Conservation (phyloP, 2,113 vertebrate species). For the Cacatua alba region DNA sequence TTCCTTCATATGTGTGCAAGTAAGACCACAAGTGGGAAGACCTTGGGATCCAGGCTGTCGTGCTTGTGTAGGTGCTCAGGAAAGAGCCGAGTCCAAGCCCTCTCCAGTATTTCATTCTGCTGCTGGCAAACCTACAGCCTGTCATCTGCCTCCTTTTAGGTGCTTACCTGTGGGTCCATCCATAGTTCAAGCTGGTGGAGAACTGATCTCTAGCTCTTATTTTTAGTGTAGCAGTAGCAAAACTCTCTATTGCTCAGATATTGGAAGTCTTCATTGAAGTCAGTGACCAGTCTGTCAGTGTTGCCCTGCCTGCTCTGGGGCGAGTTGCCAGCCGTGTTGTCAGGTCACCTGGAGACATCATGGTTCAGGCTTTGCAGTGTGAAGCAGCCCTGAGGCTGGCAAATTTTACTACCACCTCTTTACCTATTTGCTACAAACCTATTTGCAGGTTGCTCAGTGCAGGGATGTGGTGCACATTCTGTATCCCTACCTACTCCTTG, state of each 20-base stretch:
- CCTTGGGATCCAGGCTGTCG: not conserved
- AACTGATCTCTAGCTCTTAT: not conserved
- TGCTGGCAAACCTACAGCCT: not conserved
- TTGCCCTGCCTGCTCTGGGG: not conserved
- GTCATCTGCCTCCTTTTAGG: accelerated
- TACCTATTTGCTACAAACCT: not conserved
- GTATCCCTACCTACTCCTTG: accelerated
- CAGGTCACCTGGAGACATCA: not conserved
- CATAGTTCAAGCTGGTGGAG: not conserved
- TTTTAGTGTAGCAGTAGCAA: not conserved
- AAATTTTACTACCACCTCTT: not conserved
- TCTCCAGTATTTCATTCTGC: accelerated
- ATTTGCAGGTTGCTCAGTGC: not conserved
- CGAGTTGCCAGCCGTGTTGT: not conserved
- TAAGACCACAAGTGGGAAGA: not conserved
- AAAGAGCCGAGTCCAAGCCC: not conserved
- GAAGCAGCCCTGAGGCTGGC: not conserved
- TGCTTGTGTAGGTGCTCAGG: not conserved
- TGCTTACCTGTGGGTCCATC: not conserved
- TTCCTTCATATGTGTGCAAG: not conserved
- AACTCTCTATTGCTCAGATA: not conserved
- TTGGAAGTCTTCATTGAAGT: not conserved
- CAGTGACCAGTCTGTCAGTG: not conserved
- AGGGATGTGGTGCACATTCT: not conserved
- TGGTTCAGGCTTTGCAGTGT: not conserved